phyloP scores from a whole-genome alignment of 2,797 vertebrate genomes.

The Hydrolagus colliei region DNA sequence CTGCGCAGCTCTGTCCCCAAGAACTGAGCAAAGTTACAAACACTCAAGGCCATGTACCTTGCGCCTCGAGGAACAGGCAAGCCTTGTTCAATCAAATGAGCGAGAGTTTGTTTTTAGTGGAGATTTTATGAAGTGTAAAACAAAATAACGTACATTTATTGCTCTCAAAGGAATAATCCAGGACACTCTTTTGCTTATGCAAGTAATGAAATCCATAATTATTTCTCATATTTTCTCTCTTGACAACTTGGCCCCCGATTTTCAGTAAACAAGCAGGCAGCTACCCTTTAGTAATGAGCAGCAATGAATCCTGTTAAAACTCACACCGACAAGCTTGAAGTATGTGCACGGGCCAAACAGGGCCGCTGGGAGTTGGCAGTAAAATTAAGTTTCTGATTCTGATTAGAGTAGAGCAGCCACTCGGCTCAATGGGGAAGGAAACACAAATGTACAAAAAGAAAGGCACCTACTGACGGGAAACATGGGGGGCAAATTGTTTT shows the following conservation, averaged over 20 bases:
- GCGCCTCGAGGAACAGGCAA: not conserved
- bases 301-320: not conserved
- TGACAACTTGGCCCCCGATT: not conserved
- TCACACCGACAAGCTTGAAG: not conserved
- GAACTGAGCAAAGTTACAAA: not conserved
- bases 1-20: not conserved
- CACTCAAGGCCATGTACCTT: not conserved
- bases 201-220: constrained; percentile 51
- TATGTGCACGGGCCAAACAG: not conserved
- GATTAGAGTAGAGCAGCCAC: not conserved
- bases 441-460: not conserved
- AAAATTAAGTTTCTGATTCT: not conserved
- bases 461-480: not conserved
- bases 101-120: constrained; percentile 38
- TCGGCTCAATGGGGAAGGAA: not conserved
- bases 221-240: constrained; percentile 47
- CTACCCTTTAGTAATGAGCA: not conserved
- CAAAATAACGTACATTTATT: constrained; percentile 54
- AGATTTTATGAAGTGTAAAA: constrained; percentile 53
- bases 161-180: constrained; percentile 53
- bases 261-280: not conserved
- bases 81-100: constrained; percentile 18
- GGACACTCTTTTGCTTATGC: constrained; percentile 50
- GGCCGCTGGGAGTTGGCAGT: too few relatives aligned
- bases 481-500: not conserved